Evolutionary conservation across 2,797 vertebrate genomes (phyloP), one percentile per base, ranked within the genome.

Genomic region (Rhabdomys pumilio): DNA sequence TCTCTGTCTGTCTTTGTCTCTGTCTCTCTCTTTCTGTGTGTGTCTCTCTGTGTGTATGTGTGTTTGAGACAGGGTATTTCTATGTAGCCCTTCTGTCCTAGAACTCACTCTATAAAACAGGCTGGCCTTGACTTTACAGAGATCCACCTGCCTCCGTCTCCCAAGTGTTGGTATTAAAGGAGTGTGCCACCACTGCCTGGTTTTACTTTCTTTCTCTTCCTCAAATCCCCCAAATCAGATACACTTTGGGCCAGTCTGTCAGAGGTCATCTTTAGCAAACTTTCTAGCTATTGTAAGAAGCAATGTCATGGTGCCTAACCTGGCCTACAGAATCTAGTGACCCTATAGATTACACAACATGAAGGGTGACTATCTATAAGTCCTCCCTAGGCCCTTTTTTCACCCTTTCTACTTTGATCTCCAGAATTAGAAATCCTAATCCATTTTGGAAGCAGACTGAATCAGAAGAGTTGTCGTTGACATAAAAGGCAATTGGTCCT

Each of bases 261-360:
- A 31, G 38, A 88, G 85, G 34, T 59, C 17, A 26, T 17, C 50
- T 81, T 65, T 59, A 90, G 44, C 44, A 84, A 91, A 83, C 2
- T 38, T 88, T 82, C 79, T 26, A 88, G 76, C 76, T 44, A 72
- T 47, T 75, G 15, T 10, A 38, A 69, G 41, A 83, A 93, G 94
- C 14, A 75, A 11, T 50, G 55, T 11, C 0, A 55, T 26, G 50
- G 61, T 89, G 22, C 86, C 89, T 85, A 67, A 81, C 4, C 10
- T 93, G 47, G 65, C 26, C 26, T 55, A 55, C 63, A 26, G 0
- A 0, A 67, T 81, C 75, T 67, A 41, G 19, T 90, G 80, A 19
- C 77, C 53, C 72, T 61, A 85, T 2, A 88, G 81, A n/a, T 7
- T 15, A n/a, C 22, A 87, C 12, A 88, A 34, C 41, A 29, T 17